phyloP scores from a whole-genome alignment of 2,797 vertebrate genomes.

The Danio choprae region DNA sequence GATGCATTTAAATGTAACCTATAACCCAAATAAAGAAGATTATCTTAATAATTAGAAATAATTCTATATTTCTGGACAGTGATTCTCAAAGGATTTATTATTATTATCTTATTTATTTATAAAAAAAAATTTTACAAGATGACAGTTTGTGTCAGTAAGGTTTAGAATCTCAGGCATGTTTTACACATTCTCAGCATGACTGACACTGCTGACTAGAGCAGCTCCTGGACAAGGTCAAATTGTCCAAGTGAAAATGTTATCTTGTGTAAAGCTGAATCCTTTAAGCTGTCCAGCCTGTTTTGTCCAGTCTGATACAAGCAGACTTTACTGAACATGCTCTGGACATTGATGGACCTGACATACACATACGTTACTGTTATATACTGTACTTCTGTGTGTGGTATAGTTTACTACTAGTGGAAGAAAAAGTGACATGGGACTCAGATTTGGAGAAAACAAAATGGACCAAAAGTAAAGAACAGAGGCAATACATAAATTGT shows the following conservation, averaged over 20 bases:
- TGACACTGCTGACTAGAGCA: conserved; percentile 3
- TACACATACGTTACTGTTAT: neutral
- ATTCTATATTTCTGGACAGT: no score
- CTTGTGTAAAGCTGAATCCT: neutral
- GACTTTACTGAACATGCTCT: neutral
- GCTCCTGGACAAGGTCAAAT: neutral
- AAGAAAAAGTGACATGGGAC: no score
- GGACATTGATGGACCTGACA: neutral
- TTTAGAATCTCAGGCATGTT: neutral
- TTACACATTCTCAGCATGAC: neutral
- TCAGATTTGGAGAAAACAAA: no score
- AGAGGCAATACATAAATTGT: neutral
- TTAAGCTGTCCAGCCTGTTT: conserved; percentile 12
- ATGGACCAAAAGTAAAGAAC: no score
- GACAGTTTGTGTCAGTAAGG: neutral
- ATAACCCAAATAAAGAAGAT: no score
- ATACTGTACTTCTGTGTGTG: no score
- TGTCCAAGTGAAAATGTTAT: neutral
- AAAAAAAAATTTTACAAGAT: no score
- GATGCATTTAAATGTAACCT: no score
- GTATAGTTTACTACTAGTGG: neutral
- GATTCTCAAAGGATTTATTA: no score
- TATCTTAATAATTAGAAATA: no score
- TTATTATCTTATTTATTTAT: no score
- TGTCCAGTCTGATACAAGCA: neutral